A percentile compares a stretch with the other conserved stretches of the same genome.
phyloP scores from a whole-genome alignment of 2,113 vertebrate genomes.

The human region DNA sequence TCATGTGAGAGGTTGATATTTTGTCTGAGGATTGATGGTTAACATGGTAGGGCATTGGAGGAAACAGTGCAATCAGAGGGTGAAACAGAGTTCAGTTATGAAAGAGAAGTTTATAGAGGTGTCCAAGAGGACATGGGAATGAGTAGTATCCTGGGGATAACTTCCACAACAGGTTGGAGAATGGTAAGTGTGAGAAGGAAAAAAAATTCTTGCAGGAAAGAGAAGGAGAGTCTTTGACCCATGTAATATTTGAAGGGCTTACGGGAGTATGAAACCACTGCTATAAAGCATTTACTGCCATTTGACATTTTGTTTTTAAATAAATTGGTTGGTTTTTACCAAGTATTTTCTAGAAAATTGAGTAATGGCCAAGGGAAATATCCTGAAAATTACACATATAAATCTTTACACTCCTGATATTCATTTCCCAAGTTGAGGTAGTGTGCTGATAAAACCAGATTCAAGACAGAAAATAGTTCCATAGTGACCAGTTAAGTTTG shows the following conservation, averaged over 20 bases:
- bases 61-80: background rate
- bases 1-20: background rate
- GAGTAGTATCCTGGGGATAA: background rate
- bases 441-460: slow-evolving; percentile 40
- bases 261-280: background rate
- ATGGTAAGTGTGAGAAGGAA: slow-evolving; percentile 26
- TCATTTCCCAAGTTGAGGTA: slow-evolving; percentile 44
- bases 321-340: background rate
- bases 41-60: background rate
- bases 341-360: slow-evolving; percentile 54
- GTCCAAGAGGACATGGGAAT: background rate
- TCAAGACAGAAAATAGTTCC: slow-evolving; percentile 56
- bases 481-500: slow-evolving; percentile 37
- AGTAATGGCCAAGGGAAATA: slow-evolving; percentile 42
- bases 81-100: slow-evolving; percentile 2
- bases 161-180: slow-evolving; percentile 1
- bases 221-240: background rate
- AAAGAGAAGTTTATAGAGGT: slow-evolving; percentile 19
- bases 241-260: background rate
- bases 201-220: slow-evolving; percentile 16
- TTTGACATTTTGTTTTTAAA: slow-evolving; percentile 53
- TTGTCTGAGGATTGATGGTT: background rate
- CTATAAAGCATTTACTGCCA: slow-evolving; percentile 21
- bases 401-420: slow-evolving; percentile 35
- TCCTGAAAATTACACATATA: slow-evolving; percentile 53